Conservation (phyloP, 2,113 vertebrate species). For the Anseranas semipalmata region DNA sequence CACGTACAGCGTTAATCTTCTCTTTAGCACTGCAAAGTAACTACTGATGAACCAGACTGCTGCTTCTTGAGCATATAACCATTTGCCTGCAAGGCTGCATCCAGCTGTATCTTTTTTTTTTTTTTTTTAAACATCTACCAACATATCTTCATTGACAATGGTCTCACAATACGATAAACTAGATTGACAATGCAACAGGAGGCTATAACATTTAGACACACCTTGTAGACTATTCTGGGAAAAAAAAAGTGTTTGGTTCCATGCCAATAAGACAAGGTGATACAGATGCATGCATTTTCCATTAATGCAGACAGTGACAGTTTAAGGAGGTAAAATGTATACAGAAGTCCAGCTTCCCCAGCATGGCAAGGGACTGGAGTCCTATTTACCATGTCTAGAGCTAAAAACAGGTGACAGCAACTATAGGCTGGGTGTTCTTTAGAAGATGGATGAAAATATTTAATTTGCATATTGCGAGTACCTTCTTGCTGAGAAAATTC, state of each 20-base stretch:
- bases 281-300: accelerated
- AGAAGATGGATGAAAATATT: not conserved
- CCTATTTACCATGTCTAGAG: not conserved
- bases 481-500: not conserved
- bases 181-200: not conserved
- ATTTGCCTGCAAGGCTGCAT: not conserved
- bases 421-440: not conserved
- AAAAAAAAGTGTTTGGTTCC: not conserved
- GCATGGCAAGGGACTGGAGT: accelerated
- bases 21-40: not conserved
- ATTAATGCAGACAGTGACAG: not conserved
- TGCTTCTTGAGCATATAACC: not conserved
- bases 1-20: not conserved
- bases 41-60: not conserved
- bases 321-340: not conserved
- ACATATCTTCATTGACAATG: not conserved
- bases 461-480: not conserved
- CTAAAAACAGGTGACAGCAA: not conserved
- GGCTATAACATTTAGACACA: not conserved
- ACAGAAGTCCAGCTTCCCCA: not conserved
- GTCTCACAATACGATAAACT: not conserved
- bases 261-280: not conserved
- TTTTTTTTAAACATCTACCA: not conserved
- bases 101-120: not conserved
- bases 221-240: not conserved